A percentile compares a stretch with the other conserved stretches of the same genome.
phyloP scores from a whole-genome alignment of 2,797 vertebrate genomes.

The Chelon labrosus region DNA sequence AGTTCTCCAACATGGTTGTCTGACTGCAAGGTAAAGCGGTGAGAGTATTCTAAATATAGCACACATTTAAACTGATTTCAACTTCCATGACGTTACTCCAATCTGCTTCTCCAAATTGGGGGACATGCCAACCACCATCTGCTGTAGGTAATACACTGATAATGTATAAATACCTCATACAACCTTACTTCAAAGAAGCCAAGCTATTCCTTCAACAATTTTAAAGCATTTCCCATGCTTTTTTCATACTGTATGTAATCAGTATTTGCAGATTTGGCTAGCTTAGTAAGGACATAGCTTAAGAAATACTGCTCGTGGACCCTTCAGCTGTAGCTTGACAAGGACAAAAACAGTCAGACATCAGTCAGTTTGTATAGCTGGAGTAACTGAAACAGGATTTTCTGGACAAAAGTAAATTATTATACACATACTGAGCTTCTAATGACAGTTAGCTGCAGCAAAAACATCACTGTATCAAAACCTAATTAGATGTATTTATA shows the following conservation, averaged over 20 bases:
- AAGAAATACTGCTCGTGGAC: background rate
- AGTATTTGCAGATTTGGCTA: background rate
- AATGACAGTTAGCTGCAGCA: no score
- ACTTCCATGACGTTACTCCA: no score
- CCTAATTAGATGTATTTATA: constrained; percentile 24
- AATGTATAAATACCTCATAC: no score
- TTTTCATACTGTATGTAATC: background rate
- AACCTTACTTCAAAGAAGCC: no score
- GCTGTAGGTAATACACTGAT: no score
- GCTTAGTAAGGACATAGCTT: background rate
- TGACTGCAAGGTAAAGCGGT: no score
- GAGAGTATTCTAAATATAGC: no score
- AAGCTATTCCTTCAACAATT: background rate
- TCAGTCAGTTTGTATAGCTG: constrained; percentile 4
- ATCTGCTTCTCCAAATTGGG: no score
- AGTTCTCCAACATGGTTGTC: no score
- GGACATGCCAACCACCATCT: no score
- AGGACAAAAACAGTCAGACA: background rate
- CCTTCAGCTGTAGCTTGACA: background rate
- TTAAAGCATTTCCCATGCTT: background rate
- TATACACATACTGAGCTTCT: background rate
- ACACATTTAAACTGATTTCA: no score
- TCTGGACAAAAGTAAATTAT: constrained; percentile 19
- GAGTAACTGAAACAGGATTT: background rate
- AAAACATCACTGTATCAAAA: constrained; percentile 22